Conservation (phyloP, 2,113 vertebrate species). For the Larimichthys polyactis region DNA sequence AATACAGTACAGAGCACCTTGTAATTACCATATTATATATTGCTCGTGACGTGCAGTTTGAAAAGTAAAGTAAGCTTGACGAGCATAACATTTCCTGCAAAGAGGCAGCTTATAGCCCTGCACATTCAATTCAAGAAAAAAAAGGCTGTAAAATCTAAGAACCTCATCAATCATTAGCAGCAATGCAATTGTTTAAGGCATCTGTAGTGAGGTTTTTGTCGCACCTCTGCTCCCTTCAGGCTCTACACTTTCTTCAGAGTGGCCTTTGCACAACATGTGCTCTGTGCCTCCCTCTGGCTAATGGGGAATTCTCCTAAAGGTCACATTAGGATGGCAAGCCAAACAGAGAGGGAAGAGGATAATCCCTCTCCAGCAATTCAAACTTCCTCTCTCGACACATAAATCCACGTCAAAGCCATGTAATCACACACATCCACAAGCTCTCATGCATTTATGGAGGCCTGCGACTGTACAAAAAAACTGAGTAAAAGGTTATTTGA, state of each 20-base stretch:
- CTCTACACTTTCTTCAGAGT: constrained; percentile 49
- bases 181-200: constrained; percentile 35
- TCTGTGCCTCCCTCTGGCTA: constrained; percentile 53
- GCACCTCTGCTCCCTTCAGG: constrained; percentile 45
- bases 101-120: background rate
- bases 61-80: background rate
- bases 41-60: background rate
- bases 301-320: constrained; percentile 78
- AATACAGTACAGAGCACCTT: background rate
- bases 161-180: constrained; percentile 34
- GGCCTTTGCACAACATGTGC: constrained; percentile 72
- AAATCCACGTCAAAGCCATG: constrained; percentile 30
- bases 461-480: background rate
- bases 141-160: background rate
- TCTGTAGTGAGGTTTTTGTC: constrained; percentile 46
- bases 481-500: background rate
- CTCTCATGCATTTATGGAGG: background rate
- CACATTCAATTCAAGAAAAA: background rate
- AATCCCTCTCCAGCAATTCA: constrained; percentile 60
- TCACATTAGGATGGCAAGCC: constrained; percentile 74
- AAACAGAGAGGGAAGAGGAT: constrained; percentile 62
- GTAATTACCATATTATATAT: background rate
- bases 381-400: constrained; percentile 49
- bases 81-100: background rate
- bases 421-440: background rate